Evolutionary conservation across 30 jellyfish, hydroid and myxozoan species (phyloP).

Genomic region (Cassiopea andromeda): DNA sequence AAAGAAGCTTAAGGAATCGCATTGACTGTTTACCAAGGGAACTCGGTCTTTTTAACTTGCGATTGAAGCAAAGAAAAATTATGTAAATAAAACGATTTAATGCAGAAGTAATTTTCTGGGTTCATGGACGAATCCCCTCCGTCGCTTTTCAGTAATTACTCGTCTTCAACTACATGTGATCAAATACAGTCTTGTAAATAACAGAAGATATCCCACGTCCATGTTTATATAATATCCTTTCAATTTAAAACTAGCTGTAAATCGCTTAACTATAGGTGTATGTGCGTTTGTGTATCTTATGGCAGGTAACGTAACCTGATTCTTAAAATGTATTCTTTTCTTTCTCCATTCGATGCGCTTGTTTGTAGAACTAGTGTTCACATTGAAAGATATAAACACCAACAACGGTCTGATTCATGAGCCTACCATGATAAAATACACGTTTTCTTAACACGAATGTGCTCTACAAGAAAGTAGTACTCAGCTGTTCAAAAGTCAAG

Average conservation of each 20-base stretch:
- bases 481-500: no score
- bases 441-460: no score
- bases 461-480: no score
- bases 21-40: background rate
- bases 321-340: no score
- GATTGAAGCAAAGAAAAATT: background rate
- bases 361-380: no score
- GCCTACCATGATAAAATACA: no score
- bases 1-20: background rate
- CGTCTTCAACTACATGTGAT: conserved; percentile 31
- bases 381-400: no score
- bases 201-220: conserved; percentile 5
- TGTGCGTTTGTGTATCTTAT: conserved; percentile 13
- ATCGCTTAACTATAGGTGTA: background rate
- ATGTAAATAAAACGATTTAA: background rate
- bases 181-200: conserved; percentile 32
- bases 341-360: no score
- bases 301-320: conserved; percentile 19
- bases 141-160: background rate
- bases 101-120: background rate
- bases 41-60: background rate
- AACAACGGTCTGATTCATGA: no score
- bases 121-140: background rate
- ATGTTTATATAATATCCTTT: conserved; percentile 26
- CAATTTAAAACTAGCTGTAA: conserved; percentile 16